Base-by-base conservation (phyloP, 1,140 invertebrate species). In the Drosophila miranda region DNA sequence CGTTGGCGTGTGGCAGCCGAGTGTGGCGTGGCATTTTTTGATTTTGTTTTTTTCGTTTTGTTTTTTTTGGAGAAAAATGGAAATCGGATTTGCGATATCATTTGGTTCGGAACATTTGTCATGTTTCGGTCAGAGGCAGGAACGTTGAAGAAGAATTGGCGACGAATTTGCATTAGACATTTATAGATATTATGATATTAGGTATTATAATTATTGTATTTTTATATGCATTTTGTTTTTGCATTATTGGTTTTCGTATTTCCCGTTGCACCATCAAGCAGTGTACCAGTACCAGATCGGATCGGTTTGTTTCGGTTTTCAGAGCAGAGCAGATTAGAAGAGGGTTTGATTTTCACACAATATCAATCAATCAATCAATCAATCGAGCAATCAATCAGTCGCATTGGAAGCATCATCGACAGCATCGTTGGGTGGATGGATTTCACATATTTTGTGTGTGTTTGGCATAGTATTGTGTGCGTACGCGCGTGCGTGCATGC, bases 281-380 rank as follows among this genome's bases (percentile, higher is more conserved):
- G 80, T 38, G 34, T 84, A 84, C 81, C 81, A 84, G 73, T 84
- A 81, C 81, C 81, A 84, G 81, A 84, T 87, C 81, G 81, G 81
- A 86, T 86, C 81, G 64, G 73, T 81, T 82, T 38, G 34, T 52
- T 59, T 80, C 81, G 69, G 80, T 76, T 71, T 79, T 83, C 82
- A 84, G 81, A 84, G 81, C 81, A 84, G 81, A 86, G 81, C 81
- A 86, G 81, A 86, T 86, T 81, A 87, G 82, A 86, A 80, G 69
- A 68, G 63, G 67, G 69, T 76, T 68, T 45, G 62, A 30, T 68
- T 46, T 67, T 61, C 76, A 80, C 82, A 77, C 73, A 80, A 75
- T 73, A 75, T 73, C 75, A 82, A 75, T 77, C 72, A 77, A 75
- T 78, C 73, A 78, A 74, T 78, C 61, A 70, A 77, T 72, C 71